Evolutionary conservation across 2,797 vertebrate species (phyloP), one percentile per base, ranked within the genome.

Genomic region (Meda fulgida): DNA sequence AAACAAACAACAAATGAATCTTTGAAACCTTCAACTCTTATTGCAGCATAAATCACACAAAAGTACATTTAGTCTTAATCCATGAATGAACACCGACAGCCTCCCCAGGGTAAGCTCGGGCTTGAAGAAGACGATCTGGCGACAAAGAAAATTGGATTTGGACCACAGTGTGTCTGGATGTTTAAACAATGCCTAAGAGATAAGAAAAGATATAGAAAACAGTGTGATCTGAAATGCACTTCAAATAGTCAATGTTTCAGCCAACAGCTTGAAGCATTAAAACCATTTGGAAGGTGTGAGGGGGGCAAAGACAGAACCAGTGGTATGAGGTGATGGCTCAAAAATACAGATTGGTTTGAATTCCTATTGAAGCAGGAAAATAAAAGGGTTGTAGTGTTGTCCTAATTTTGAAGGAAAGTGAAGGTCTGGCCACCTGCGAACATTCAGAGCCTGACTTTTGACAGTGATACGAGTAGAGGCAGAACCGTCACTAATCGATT

Each of bases 111-210:
- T 79, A 26, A 53, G 60, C 40, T 34, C 66, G 38, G 16, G 19
- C 40, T 8, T 65, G 26, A 51, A 16, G 29, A 36, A 69, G 58
- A 48, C 5, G 11, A 53, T 80, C 21, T 69, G 29, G 31, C 65
- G 65, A 38, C 31, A 69, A 69, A 36, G 21, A 69, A 53, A 31
- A 69, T 69, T 80, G 46, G 78, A 69, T 69, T 80, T 16, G 2
- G 65, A 69, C 29, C 78, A 53, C 78, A 38, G 43, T 36, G 46
- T 10, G 31, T 69, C 46, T 38, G 38, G 43, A 69, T 34, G 65
- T 31, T 69, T 26, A 55, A 80, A 69, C 21, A 53, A 26, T n/a
- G 19, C 23, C 48, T 21, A 67, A 69, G 46, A 69, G 46, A n/a
- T 23, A 69, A 53, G 46, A 21, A 53, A 36, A 69, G 46, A 51